Conservation (phyloP, 2,888 invertebrate species). For the Xestia rhomboidea region DNA sequence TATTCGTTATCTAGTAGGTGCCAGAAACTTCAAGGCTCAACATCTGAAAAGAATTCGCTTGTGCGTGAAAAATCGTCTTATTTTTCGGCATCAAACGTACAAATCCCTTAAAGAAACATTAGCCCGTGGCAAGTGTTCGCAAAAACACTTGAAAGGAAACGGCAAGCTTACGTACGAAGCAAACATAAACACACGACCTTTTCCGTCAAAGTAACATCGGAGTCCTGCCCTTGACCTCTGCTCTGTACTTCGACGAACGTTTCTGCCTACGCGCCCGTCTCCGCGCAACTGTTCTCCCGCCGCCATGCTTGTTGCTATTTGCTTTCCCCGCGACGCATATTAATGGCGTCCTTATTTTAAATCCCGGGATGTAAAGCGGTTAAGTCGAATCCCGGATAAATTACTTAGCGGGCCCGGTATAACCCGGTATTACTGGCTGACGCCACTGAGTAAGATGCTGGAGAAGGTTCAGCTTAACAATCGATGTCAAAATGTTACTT, state of each 20-base stretch:
- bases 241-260: neutral
- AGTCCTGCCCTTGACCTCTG: conserved; percentile 17
- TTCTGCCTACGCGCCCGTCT: conserved; percentile 58
- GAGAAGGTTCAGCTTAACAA: conserved; percentile 31
- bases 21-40: neutral
- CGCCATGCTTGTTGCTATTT: conserved; percentile 79
- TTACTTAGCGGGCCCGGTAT: conserved; percentile 77
- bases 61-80: neutral
- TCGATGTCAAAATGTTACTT: neutral
- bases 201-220: conserved; percentile 49
- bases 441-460: conserved; percentile 47
- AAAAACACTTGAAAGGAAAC: conserved; percentile 46
- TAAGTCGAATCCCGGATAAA: conserved; percentile 85
- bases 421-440: conserved; percentile 69
- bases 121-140: conserved; percentile 26
- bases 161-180: conserved; percentile 26
- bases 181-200: conserved; percentile 42
- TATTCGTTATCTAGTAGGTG: neutral
- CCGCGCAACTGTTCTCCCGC: conserved; percentile 34
- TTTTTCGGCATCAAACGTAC: neutral
- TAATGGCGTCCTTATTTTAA: conserved; percentile 85
- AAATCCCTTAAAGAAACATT: conserved; percentile 35
- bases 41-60: neutral
- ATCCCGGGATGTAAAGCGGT: conserved; percentile 82
- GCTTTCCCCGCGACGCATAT: conserved; percentile 82